These are phyloP conservation scores for Hylaeus anthracinus DNA, from an alignment of 1,140 invertebrate genomes.

Conservation along the genomic window DNA sequence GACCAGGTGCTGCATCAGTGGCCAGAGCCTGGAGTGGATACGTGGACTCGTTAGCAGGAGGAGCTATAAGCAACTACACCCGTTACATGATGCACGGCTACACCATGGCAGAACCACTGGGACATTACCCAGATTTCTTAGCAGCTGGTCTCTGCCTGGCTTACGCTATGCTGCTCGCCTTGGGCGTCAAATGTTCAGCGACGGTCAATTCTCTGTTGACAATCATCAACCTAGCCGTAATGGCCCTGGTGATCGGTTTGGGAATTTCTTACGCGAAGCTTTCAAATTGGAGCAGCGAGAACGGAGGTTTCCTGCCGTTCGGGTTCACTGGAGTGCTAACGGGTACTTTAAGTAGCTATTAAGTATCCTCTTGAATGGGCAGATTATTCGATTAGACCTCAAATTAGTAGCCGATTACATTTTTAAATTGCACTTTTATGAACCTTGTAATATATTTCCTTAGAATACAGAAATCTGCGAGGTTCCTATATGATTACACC, in stretches of 20 bases:
- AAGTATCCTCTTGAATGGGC: too few species aligned
- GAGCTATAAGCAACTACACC: slow-evolving; percentile 91
- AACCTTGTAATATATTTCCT: too few species aligned
- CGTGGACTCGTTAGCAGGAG: slow-evolving; percentile 91
- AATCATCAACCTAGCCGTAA: slow-evolving; percentile 88
- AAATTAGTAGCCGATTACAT: too few species aligned
- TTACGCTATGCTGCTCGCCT: slow-evolving; percentile 86
- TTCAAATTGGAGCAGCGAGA: slow-evolving; percentile 88
- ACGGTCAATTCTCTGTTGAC: slow-evolving; percentile 92
- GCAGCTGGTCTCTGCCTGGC: slow-evolving; percentile 88
- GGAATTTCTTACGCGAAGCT: slow-evolving; percentile 91
- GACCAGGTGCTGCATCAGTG: slow-evolving; percentile 91
- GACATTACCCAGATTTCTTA: slow-evolving; percentile 91
- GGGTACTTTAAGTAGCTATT: slow-evolving; percentile 47
- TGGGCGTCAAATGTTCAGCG: slow-evolving; percentile 94
- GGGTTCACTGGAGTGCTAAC: slow-evolving; percentile 89
- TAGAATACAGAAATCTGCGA: too few species aligned
- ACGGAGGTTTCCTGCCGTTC: slow-evolving; percentile 90
- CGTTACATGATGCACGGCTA: slow-evolving; percentile 85
- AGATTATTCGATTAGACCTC: too few species aligned
- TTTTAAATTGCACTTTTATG: too few species aligned
- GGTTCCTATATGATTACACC: too few species aligned
- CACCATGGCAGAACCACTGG: slow-evolving; percentile 85
- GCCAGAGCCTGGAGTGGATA: slow-evolving; percentile 96
- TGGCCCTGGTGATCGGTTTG: slow-evolving; percentile 87